These are phyloP conservation scores for Brotula barbata DNA, from an alignment of 2,797 vertebrate species.

Conservation along the genomic window DNA sequence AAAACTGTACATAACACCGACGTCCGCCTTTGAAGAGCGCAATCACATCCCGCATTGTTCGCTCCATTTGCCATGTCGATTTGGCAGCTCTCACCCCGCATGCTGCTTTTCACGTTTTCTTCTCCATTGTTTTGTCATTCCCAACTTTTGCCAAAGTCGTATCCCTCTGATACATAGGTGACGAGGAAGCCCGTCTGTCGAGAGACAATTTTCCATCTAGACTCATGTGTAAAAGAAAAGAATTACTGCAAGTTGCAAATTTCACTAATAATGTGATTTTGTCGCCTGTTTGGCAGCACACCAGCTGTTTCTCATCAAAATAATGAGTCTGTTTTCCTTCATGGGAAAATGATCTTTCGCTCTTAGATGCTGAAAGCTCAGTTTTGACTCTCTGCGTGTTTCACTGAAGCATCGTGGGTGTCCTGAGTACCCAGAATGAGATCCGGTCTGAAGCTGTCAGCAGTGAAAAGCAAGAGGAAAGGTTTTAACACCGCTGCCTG, in stretches of 20 bases:
- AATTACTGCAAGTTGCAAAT: conserved; percentile 69
- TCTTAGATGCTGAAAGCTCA: conserved; percentile 47
- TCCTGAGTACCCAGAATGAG: conserved; percentile 22
- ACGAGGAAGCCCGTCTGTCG: conserved; percentile 37
- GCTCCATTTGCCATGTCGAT: conserved; percentile 59
- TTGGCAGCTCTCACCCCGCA: conserved; percentile 48
- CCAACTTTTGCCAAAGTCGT: conserved; percentile 55
- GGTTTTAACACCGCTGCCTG: conserved; percentile 37
- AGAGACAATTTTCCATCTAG: conserved; percentile 52
- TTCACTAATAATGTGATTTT: conserved; percentile 79
- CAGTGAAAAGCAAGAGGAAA: conserved; percentile 10
- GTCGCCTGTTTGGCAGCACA: conserved; percentile 74
- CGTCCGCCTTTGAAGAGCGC: conserved; percentile 56
- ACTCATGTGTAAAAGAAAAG: conserved; percentile 20
- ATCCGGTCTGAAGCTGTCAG: conserved; percentile 36
- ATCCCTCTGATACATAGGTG: conserved; percentile 33
- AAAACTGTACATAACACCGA: conserved; percentile 52
- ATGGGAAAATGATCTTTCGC: conserved; percentile 58
- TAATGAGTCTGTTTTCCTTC: conserved; percentile 74
- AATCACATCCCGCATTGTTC: conserved; percentile 52
- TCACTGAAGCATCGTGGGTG: conserved; percentile 3
- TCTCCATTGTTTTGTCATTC: conserved; percentile 27
- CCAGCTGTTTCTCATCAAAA: conserved; percentile 80
- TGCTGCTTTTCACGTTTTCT: conserved; percentile 11
- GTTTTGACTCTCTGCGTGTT: conserved; percentile 25